Base-by-base conservation (phyloP, 2,113 vertebrate species). In the Potamarius usumacintae region DNA sequence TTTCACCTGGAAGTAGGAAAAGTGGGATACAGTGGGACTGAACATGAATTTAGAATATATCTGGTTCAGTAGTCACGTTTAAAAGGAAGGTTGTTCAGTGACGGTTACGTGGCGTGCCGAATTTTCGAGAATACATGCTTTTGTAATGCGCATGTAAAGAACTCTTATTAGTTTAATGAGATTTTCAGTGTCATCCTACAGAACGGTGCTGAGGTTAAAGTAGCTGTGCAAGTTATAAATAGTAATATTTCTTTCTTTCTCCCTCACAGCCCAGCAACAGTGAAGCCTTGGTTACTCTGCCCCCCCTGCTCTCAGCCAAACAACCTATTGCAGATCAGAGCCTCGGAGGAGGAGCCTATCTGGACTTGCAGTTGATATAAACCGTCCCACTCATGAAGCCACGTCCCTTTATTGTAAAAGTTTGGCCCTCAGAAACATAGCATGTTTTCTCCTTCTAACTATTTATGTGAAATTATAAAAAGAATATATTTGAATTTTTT, bases 401-500 rank as follows among this genome's bases (percentile, higher is more conserved):
- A 85, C 17, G 0, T 20, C 53, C 22, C 53, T 27, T 48, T 42
- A 81, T 72, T 87, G 34, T 48, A 60, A 78, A 80, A 79, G 57
- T 81, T 71, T 78, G 57, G 58, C 85, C 88, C 88, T 63, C 86
- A 57, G 71, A 85, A 81, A 85, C 89, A 72, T 53, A 87, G 85
- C 89, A 83, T 86, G 88, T 89, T 72, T 85, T 89, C 71, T 77
- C 85, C 79, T 80, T 85, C 30, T 82, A 79, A 78, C 94, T 95
- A 95, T 95, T 95, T 95, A 95, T 95, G 93, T 91, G 79, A 84
- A 79, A 62, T 67, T 48, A 86, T 34, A 69, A 93, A 93, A 87
- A 93, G 82, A 93, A 93, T 94, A 92, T 94, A 93, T 95, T 95
- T 95, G 94, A 92, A 84, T 93, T 92, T 93, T 90, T 93, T 93